Evolutionary conservation across 2,113 vertebrate genomes (phyloP).

Genomic region (Gyps fulvus): DNA sequence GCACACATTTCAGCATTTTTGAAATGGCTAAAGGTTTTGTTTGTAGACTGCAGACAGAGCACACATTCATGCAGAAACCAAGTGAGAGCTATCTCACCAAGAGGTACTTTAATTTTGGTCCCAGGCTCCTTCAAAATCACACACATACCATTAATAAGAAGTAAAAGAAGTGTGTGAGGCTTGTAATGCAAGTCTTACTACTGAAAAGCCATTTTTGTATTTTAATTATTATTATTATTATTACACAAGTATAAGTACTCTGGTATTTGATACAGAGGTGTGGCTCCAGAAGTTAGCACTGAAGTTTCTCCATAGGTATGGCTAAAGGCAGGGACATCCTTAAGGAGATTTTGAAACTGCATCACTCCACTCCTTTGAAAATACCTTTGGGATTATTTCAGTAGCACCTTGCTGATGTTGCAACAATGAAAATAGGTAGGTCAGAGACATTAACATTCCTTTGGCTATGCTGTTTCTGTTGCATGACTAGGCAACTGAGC

Average conservation of each 20-base stretch:
- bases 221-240: slow-evolving; percentile 67
- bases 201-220: slow-evolving; percentile 10
- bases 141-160: not conserved
- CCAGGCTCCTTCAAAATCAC: not conserved
- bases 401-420: slow-evolving; percentile 42
- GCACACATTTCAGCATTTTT: not conserved
- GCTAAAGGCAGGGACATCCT: not conserved
- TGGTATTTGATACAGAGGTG: slow-evolving; percentile 58
- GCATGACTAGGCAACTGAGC: not conserved
- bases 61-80: not conserved
- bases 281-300: slow-evolving; percentile 14
- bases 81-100: not conserved
- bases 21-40: not conserved
- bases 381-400: slow-evolving; percentile 65
- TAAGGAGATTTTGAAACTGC: slow-evolving; percentile 35
- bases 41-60: not conserved
- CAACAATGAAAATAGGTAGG: slow-evolving; percentile 66
- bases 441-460: slow-evolving; percentile 62
- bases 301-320: slow-evolving; percentile 32
- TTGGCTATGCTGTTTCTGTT: slow-evolving; percentile 26
- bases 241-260: slow-evolving; percentile 35
- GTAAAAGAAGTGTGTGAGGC: not conserved
- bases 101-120: not conserved
- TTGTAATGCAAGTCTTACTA: slow-evolving; percentile 1
- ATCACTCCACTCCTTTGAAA: slow-evolving; percentile 42